Evolutionary conservation across 2,113 vertebrate genomes (phyloP).

Genomic region (Leuciscus idus): DNA sequence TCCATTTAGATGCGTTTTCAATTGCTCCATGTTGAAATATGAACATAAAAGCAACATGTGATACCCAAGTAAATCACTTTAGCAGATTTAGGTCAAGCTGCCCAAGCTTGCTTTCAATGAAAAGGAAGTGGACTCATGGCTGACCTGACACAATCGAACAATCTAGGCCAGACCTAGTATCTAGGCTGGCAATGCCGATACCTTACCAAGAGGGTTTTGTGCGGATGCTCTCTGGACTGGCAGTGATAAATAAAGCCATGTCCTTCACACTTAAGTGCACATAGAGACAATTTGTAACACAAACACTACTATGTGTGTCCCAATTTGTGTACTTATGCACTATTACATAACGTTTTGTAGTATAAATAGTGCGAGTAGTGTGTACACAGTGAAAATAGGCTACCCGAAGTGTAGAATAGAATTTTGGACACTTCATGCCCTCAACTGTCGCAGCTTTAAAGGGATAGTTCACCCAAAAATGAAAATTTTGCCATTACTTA

Average conservation of each 20-base stretch:
- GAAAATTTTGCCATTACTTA: no score
- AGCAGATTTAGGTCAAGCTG: slow-evolving; percentile 27
- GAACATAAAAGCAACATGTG: not conserved
- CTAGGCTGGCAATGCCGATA: slow-evolving; percentile 63
- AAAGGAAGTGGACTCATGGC: not conserved
- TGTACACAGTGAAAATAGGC: no score
- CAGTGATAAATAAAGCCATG: not conserved
- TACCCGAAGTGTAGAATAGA: no score
- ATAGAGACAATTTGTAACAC: not conserved
- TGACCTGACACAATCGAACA: slow-evolving; percentile 54
- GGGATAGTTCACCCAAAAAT: no score
- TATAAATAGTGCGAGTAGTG: no score
- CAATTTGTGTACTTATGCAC: no score
- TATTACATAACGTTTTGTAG: no score
- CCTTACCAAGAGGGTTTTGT: slow-evolving; percentile 53
- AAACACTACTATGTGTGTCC: not conserved
- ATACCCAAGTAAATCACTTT: not conserved
- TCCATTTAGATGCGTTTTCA: not conserved
- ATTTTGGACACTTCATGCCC: no score
- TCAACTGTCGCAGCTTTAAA: no score
- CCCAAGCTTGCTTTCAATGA: not conserved
- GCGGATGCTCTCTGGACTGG: not conserved
- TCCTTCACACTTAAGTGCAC: not conserved
- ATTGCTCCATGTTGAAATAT: not conserved
- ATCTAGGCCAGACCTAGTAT: slow-evolving; percentile 69